phyloP scores from a whole-genome alignment of 1,140 invertebrate genomes.

The Dufourea novaeangliae region DNA sequence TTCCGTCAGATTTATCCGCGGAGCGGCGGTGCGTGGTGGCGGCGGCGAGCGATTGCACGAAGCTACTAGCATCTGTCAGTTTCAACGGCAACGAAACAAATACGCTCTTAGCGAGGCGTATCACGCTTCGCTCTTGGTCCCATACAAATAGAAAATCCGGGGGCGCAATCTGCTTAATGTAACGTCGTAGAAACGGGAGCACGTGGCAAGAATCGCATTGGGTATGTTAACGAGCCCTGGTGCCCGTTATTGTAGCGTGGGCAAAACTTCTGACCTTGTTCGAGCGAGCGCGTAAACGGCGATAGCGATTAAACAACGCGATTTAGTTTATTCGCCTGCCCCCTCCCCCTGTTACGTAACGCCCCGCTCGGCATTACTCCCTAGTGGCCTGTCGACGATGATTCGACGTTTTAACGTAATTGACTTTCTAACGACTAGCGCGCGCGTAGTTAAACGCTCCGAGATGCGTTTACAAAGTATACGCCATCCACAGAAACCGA shows the following conservation, averaged over 20 bases:
- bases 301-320: conserved; percentile 43
- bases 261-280: conserved; percentile 41
- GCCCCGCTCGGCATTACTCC: neutral
- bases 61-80: neutral
- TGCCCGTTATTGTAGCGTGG: conserved; percentile 21
- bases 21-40: too few relatives aligned
- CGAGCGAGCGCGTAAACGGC: conserved; percentile 31
- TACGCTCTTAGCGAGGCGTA: neutral
- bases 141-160: conserved; percentile 19
- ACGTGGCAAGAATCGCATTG: conserved; percentile 35
- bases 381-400: neutral
- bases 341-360: conserved; percentile 21
- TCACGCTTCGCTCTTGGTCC: neutral
- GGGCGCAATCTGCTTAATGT: conserved; percentile 45
- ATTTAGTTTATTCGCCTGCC: conserved; percentile 29
- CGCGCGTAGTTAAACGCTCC: neutral
- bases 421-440: conserved; percentile 14
- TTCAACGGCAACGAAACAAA: neutral
- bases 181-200: conserved; percentile 14
- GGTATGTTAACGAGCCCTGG: conserved; percentile 37
- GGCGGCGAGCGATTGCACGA: too few relatives aligned
- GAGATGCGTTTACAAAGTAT: too few relatives aligned
- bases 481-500: too few relatives aligned
- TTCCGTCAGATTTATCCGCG: neutral
- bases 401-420: conserved; percentile 14